Percentiles rank a stretch among this genome's conserved stretches.
Evolutionary conservation across 2,113 vertebrate species (phyloP).

Genomic region (Ginglymostoma cirratum): DNA sequence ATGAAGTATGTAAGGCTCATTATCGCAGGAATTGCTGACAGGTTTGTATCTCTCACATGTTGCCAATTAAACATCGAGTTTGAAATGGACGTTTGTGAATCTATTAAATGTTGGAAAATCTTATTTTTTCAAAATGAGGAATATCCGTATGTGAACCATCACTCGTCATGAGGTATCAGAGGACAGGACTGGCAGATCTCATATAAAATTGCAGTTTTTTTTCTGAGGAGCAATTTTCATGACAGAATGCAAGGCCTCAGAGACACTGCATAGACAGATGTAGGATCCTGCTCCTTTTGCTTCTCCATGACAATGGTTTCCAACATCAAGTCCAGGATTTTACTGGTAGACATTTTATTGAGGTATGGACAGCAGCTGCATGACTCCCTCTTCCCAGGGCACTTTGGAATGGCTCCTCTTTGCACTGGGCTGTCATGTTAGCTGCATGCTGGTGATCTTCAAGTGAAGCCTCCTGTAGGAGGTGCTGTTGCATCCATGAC

Average conservation of each 20-base stretch:
- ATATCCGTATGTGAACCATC: not conserved
- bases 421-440: no score
- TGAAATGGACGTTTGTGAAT: not conserved
- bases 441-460: no score
- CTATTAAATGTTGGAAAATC: not conserved
- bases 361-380: no score
- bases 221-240: not conserved
- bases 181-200: not conserved
- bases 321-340: not conserved
- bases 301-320: not conserved
- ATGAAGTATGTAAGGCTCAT: not conserved
- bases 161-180: no score
- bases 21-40: not conserved
- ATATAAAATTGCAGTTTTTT: not conserved
- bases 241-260: not conserved
- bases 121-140: not conserved
- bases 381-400: no score
- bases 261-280: not conserved
- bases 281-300: not conserved
- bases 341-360: no score
- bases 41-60: not conserved
- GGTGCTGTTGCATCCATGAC: not conserved
- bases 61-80: not conserved
- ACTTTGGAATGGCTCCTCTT: no score
- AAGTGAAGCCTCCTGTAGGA: no score